phyloP scores from a whole-genome alignment of 2,888 invertebrate genomes.

The Scrobipalpa atriplicella region DNA sequence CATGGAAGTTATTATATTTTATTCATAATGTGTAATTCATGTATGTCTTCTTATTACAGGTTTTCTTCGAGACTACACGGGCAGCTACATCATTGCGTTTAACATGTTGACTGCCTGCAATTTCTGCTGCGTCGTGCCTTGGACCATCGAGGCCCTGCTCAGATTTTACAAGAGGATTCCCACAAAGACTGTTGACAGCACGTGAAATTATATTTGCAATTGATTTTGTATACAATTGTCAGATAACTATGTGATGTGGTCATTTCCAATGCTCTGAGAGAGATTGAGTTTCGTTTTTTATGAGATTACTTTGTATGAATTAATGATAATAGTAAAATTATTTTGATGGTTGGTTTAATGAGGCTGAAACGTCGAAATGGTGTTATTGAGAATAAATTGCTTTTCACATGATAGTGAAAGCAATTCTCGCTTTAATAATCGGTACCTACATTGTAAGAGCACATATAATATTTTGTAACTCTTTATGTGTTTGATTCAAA shows the following conservation, averaged over 20 bases:
- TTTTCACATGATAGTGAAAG: too few species aligned
- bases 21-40: constrained; percentile 31
- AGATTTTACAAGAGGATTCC: constrained; percentile 48
- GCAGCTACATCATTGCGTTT: constrained; percentile 83
- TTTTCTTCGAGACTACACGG: constrained; percentile 82
- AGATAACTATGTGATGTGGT: not conserved
- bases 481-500: too few species aligned
- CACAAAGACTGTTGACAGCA: constrained; percentile 34
- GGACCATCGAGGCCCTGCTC: constrained; percentile 80
- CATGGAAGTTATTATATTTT: too few species aligned
- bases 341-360: too few species aligned
- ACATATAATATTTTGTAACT: too few species aligned
- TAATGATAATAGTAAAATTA: too few species aligned
- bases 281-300: too few species aligned
- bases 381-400: too few species aligned
- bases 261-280: not conserved
- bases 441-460: too few species aligned
- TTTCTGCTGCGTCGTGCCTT: constrained; percentile 83
- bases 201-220: constrained; percentile 33
- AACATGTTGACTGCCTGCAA: constrained; percentile 82
- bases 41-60: constrained; percentile 64
- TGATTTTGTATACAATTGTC: not conserved
- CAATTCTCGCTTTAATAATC: too few species aligned
- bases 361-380: too few species aligned
- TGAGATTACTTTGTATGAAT: too few species aligned